phyloP scores from a whole-genome alignment of 2,797 vertebrate genomes.

The Perodicticus potto region DNA sequence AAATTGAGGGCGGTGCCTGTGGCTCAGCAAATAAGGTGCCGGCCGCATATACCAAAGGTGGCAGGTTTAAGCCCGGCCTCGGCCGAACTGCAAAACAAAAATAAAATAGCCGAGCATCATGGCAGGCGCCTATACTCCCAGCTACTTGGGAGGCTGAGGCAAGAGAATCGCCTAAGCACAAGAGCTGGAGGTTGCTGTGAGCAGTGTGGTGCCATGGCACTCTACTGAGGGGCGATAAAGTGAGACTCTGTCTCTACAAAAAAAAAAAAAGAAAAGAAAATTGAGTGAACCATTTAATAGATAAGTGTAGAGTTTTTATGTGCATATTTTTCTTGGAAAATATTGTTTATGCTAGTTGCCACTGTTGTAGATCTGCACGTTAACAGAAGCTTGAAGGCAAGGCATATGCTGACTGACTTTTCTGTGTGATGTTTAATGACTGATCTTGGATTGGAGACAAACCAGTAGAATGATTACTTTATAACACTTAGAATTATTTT shows the following conservation, averaged over 20 bases:
- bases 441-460: neutral
- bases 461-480: neutral
- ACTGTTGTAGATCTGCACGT: neutral
- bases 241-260: no score
- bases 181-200: no score
- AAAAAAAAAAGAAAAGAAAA: neutral
- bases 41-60: no score
- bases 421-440: neutral
- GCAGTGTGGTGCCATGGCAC: no score
- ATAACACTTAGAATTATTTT: neutral
- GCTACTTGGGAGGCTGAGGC: no score
- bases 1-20: neutral
- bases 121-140: no score
- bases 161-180: no score
- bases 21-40: no score
- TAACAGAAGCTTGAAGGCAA: neutral
- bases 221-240: no score
- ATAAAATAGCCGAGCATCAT: no score
- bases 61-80: no score
- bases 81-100: no score
- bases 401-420: neutral
- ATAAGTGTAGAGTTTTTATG: neutral
- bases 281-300: neutral
- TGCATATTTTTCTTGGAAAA: slow-evolving; percentile 23
- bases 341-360: neutral